A percentile compares a stretch with the other conserved stretches of the same genome.
Evolutionary conservation across 2,797 vertebrate species (phyloP).

Genomic region (Cercopithecus hamlyni): DNA sequence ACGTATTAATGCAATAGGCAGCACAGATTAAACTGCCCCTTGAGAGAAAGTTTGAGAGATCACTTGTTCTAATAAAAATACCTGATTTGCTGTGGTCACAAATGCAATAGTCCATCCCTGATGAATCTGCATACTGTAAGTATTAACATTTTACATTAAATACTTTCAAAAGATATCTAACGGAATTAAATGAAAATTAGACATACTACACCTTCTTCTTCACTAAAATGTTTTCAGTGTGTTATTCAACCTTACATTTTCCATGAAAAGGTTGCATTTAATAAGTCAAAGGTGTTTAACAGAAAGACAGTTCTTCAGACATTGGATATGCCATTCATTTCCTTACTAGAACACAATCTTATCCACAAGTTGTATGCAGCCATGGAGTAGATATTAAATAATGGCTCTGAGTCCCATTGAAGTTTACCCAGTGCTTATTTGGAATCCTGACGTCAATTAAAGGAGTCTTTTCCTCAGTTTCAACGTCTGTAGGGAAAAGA

Average conservation of each 20-base stretch:
- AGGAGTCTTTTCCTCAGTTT: slow-evolving; percentile 47
- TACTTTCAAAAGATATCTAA: background rate
- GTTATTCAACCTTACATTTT: slow-evolving; percentile 92
- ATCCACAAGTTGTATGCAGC: slow-evolving; percentile 74
- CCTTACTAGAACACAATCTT: slow-evolving; percentile 87
- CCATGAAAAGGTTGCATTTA: slow-evolving; percentile 91
- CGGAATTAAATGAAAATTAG: background rate
- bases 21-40: background rate
- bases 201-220: background rate
- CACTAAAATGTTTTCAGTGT: background rate
- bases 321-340: slow-evolving; percentile 89
- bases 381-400: slow-evolving; percentile 79
- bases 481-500: slow-evolving; percentile 72
- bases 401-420: slow-evolving; percentile 85
- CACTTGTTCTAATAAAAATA: background rate
- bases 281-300: slow-evolving; percentile 92
- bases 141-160: background rate
- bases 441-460: slow-evolving; percentile 70
- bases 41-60: background rate
- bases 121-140: background rate
- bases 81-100: fast-evolving
- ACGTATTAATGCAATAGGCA: background rate
- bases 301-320: slow-evolving; percentile 93
- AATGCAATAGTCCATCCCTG: background rate
- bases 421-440: slow-evolving; percentile 81